These are phyloP conservation scores for Chrysaora quinquecirrha DNA, from an alignment of 30 jellyfish, hydroid and myxozoan species.

Conservation along the genomic window DNA sequence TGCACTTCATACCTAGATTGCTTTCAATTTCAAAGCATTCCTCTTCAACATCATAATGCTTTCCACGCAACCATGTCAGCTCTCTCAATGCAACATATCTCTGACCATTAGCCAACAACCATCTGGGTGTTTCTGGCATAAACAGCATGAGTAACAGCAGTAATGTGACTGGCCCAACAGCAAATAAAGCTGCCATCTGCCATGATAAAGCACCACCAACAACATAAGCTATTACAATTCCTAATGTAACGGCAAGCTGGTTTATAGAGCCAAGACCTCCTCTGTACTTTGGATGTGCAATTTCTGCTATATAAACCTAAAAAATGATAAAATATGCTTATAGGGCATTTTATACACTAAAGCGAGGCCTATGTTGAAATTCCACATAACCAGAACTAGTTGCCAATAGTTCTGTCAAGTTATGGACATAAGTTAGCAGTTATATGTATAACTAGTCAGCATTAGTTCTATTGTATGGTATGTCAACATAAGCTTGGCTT, in stretches of 20 bases:
- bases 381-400: too few species aligned
- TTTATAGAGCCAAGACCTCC: constrained; percentile 98
- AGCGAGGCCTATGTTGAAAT: too few species aligned
- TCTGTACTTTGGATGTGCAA: constrained; percentile 81
- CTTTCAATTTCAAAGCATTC: constrained; percentile 96
- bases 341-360: too few species aligned
- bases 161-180: constrained; percentile 73
- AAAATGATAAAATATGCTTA: background rate
- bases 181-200: constrained; percentile 89
- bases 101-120: constrained; percentile 91
- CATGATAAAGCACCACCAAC: constrained; percentile 72
- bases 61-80: constrained; percentile 86
- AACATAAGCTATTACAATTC: constrained; percentile 71
- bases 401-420: too few species aligned
- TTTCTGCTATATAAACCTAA: constrained; percentile 94
- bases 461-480: too few species aligned
- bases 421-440: too few species aligned
- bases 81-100: constrained; percentile 76
- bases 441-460: too few species aligned
- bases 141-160: constrained; percentile 73
- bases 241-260: constrained; percentile 88
- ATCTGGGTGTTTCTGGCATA: constrained; percentile 98
- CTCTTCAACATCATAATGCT: constrained; percentile 85
- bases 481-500: too few species aligned
- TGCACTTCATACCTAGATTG: constrained; percentile 78